Percentiles rank a stretch among this genome's conserved stretches.
phyloP scores from a whole-genome alignment of 1,140 invertebrate species.

The Drosophila arawakana region DNA sequence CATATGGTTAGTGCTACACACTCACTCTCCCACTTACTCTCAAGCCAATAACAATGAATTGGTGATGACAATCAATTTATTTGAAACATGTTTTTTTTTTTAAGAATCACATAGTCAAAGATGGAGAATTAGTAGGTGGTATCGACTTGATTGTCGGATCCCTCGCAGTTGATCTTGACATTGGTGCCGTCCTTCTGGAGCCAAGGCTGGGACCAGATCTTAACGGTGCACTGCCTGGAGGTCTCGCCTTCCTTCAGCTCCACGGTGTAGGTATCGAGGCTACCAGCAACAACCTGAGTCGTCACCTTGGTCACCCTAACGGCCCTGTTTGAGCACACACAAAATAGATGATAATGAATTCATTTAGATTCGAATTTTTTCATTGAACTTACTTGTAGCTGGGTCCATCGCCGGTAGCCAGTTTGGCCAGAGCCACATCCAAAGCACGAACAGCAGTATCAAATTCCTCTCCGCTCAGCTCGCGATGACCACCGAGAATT shows the following conservation, averaged over 20 bases:
- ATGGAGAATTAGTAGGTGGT: conserved; percentile 19
- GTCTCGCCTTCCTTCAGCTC: conserved; percentile 27
- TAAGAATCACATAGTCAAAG: too few relatives aligned
- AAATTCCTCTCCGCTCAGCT: conserved; percentile 21
- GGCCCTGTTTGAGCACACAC: conserved; percentile 20
- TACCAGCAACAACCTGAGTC: conserved; percentile 45
- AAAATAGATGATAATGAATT: neutral
- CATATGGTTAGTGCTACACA: too few relatives aligned
- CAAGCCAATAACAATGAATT: too few relatives aligned
- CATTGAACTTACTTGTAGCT: conserved; percentile 42
- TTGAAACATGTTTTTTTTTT: neutral
- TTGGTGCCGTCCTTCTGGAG: conserved; percentile 45
- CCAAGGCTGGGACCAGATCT: conserved; percentile 50
- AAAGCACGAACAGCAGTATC: conserved; percentile 28
- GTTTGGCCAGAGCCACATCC: conserved; percentile 22
- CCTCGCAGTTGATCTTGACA: conserved; percentile 43
- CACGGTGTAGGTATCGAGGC: conserved; percentile 29
- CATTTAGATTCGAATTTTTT: neutral
- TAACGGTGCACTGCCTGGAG: conserved; percentile 35
- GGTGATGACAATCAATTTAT: neutral
- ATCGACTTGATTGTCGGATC: conserved; percentile 48
- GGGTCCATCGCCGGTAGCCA: conserved; percentile 48
- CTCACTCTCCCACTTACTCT: too few relatives aligned
- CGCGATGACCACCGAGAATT: conserved; percentile 1
- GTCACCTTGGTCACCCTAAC: conserved; percentile 37